These are phyloP conservation scores for Gadopsis bispinosus DNA, from an alignment of 2,797 vertebrate genomes.

Conservation along the genomic window DNA sequence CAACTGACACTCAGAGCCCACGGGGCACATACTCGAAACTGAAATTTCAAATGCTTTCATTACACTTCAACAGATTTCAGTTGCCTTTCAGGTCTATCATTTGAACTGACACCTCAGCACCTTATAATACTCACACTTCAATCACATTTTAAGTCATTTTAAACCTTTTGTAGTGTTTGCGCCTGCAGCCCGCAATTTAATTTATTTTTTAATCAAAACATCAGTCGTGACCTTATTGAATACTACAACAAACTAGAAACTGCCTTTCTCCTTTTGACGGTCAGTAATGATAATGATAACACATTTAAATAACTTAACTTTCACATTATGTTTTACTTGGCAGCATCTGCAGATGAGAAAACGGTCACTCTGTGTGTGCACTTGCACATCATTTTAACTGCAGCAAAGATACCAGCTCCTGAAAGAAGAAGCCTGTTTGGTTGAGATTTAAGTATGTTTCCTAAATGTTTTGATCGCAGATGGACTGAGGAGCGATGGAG, in stretches of 20 bases:
- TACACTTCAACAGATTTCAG: background rate
- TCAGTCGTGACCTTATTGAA: conserved; percentile 5
- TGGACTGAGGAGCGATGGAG: background rate
- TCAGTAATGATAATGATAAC: background rate
- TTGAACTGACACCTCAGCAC: background rate
- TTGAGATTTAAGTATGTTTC: conserved; percentile 15
- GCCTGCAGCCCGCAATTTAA: background rate
- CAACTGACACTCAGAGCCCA: background rate
- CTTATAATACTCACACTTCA: background rate
- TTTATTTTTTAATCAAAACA: background rate
- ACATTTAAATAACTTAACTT: background rate
- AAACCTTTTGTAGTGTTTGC: conserved; percentile 27
- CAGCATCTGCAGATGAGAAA: conserved; percentile 3
- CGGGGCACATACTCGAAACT: background rate
- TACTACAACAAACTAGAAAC: conserved; percentile 3
- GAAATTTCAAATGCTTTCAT: background rate
- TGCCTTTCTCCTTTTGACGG: conserved; percentile 20
- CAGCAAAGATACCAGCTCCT: conserved; percentile 21
- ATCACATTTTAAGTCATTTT: conserved; percentile 21
- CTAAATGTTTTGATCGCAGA: conserved; percentile 18
- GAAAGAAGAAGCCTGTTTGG: conserved; percentile 22
- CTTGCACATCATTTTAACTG: conserved; percentile 7
- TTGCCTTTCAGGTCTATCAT: background rate
- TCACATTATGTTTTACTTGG: background rate
- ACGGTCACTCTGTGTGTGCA: conserved; percentile 51